Evolutionary conservation across 2,888 invertebrate species (phyloP).

Genomic region (Lasioglossum pauxillum): DNA sequence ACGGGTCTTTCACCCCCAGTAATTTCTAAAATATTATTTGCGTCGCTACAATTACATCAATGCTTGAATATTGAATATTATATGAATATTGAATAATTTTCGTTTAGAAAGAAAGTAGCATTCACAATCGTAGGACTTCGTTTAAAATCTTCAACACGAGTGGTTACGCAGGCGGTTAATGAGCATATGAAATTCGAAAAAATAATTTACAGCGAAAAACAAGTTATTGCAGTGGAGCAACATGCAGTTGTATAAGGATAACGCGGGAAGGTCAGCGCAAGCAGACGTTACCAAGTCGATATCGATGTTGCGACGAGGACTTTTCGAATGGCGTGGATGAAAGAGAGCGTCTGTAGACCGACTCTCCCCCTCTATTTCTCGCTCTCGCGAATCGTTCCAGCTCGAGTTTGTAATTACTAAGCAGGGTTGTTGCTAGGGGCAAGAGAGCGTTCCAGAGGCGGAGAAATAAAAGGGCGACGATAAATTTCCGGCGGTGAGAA

Average conservation of each 20-base stretch:
- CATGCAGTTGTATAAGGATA: background rate
- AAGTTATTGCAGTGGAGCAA: background rate
- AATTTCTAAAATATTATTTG: no score
- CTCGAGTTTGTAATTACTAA: constrained; percentile 60
- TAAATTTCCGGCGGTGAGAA: constrained; percentile 58
- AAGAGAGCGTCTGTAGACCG: background rate
- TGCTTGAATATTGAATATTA: no score
- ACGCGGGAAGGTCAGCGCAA: background rate
- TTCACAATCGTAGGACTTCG: background rate
- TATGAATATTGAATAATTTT: no score
- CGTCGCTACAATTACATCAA: no score
- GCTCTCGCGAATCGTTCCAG: constrained; percentile 42
- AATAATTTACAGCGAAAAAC: background rate
- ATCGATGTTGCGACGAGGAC: constrained; percentile 18
- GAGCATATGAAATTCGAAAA: background rate
- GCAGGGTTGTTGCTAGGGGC: constrained; percentile 61
- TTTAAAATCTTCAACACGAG: background rate
- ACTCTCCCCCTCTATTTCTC: constrained; percentile 1
- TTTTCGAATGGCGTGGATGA: constrained; percentile 11
- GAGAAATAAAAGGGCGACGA: constrained; percentile 57
- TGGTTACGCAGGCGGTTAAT: no score
- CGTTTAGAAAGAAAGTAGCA: background rate
- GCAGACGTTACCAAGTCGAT: constrained; percentile 28
- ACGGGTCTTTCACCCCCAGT: no score
- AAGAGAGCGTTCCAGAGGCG: constrained; percentile 34